Evolutionary conservation across 2,113 vertebrate species (phyloP).

Genomic region (Percina caprodes): DNA sequence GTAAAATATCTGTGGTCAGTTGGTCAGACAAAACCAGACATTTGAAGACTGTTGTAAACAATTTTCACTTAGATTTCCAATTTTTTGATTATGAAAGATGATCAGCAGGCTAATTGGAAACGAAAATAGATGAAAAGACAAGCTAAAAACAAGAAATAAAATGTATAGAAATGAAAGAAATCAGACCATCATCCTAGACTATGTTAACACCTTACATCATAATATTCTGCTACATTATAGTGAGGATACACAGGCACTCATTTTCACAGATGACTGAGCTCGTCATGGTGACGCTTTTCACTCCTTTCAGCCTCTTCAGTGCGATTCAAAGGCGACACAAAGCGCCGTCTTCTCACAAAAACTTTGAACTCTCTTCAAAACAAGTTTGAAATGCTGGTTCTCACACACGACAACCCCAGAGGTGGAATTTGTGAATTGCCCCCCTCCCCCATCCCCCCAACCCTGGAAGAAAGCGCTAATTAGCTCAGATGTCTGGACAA

Average conservation of each 20-base stretch:
- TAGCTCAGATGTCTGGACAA: slow-evolving; percentile 77
- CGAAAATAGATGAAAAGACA: not conserved
- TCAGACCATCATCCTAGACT: slow-evolving; percentile 52
- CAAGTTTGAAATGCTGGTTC: slow-evolving; percentile 78
- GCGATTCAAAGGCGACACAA: slow-evolving; percentile 71
- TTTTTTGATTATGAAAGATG: not conserved
- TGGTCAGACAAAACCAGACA: not conserved
- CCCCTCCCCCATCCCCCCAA: slow-evolving; percentile 15
- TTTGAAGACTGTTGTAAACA: too few species aligned
- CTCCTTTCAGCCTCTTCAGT: slow-evolving; percentile 75
- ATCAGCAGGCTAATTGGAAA: not conserved
- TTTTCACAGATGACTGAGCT: slow-evolving; percentile 86
- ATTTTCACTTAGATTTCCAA: not conserved
- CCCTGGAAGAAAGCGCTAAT: slow-evolving; percentile 76
- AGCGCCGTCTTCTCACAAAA: slow-evolving; percentile 74
- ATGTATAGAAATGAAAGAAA: slow-evolving; percentile 18
- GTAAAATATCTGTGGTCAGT: not conserved
- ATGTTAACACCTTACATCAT: slow-evolving; percentile 76
- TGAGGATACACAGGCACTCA: slow-evolving; percentile 73
- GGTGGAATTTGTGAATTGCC: slow-evolving; percentile 74
- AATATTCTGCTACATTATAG: slow-evolving; percentile 77
- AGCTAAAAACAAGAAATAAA: not conserved
- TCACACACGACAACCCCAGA: slow-evolving; percentile 79
- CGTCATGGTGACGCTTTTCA: slow-evolving; percentile 82
- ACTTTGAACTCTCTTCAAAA: slow-evolving; percentile 80